Evolutionary conservation across 2,113 vertebrate genomes (phyloP).

Genomic region (Procapra przewalskii): DNA sequence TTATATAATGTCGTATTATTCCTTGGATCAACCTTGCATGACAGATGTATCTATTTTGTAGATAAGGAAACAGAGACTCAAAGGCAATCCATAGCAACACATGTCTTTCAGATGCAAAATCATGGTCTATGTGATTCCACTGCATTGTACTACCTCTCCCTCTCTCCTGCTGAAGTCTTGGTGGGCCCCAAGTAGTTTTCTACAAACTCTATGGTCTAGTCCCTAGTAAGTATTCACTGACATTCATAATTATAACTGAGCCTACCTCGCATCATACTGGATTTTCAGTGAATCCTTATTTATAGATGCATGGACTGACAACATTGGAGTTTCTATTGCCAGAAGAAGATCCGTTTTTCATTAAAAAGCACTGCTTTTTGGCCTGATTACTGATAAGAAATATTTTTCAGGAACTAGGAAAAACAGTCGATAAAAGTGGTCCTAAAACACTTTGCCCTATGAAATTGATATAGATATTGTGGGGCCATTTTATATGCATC

Average conservation of each 20-base stretch:
- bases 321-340: not conserved
- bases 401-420: conserved; percentile 29
- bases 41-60: not conserved
- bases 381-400: not conserved
- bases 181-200: not conserved
- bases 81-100: not conserved
- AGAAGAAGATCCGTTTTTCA: conserved; percentile 5
- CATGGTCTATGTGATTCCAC: not conserved
- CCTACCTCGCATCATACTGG: not conserved
- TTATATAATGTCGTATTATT: not conserved
- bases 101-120: not conserved
- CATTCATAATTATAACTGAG: conserved; percentile 9
- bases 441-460: conserved; percentile 6
- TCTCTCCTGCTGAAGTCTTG: not conserved
- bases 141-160: not conserved
- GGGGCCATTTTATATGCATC: not conserved
- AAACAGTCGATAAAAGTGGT: not conserved
- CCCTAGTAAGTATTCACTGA: not conserved
- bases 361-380: not conserved
- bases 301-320: not conserved
- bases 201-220: not conserved
- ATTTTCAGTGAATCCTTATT: conserved; percentile 37
- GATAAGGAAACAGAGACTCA: conserved; percentile 17
- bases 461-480: conserved; percentile 28
- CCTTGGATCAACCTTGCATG: not conserved